A percentile compares a stretch with the other conserved stretches of the same genome.
Evolutionary conservation across 2,113 vertebrate genomes (phyloP).

Genomic region (Atherinomorus stipes): DNA sequence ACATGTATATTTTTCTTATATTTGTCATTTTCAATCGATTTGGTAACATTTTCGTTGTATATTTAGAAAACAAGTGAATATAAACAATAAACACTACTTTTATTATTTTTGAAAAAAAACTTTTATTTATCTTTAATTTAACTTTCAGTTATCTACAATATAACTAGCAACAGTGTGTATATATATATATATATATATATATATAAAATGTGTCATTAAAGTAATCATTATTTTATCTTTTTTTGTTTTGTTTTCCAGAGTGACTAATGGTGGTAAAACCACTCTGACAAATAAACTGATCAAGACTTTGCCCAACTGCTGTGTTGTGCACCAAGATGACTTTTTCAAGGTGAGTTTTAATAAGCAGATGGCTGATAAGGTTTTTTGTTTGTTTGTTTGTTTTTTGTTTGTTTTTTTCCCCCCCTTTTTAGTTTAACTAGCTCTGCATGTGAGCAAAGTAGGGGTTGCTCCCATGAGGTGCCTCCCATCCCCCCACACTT

Average conservation of each 20-base stretch:
- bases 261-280: conserved; percentile 88
- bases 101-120: too few species aligned
- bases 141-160: too few species aligned
- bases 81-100: not conserved
- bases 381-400: not conserved
- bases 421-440: not conserved
- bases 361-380: rapidly evolving
- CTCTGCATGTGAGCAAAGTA: conserved; percentile 19
- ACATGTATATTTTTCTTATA: not conserved
- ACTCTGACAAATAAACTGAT: conserved; percentile 84
- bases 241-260: conserved; percentile 62
- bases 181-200: too few species aligned
- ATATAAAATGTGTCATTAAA: too few species aligned
- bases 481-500: not conserved
- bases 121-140: too few species aligned
- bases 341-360: conserved; percentile 86
- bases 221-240: too few species aligned
- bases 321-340: conserved; percentile 87
- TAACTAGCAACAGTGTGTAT: too few species aligned
- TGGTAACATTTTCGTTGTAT: too few species aligned
- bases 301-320: conserved; percentile 84
- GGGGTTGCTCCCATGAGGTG: not conserved
- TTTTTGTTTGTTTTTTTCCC: not conserved
- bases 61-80: not conserved
- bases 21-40: too few species aligned